Evolutionary conservation across 37 sponge, comb jelly and placozoan species (phyloP).

Genomic region (Cladorhizidae sp.): DNA sequence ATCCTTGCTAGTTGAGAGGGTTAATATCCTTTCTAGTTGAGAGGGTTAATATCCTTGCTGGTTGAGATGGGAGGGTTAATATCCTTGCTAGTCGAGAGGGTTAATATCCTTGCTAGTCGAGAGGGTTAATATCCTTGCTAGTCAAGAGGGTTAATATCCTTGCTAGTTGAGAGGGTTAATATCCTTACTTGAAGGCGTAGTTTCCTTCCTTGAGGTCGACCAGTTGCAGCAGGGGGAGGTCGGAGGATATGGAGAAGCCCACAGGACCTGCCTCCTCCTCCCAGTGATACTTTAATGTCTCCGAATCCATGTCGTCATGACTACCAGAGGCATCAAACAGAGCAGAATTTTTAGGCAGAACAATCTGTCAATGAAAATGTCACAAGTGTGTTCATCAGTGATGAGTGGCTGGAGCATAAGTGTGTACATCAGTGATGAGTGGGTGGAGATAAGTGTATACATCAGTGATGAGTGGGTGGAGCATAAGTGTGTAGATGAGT

Average conservation of each 20-base stretch:
- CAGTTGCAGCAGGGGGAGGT: constrained; percentile 17
- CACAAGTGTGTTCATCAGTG: no score
- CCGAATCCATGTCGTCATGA: constrained; percentile 33
- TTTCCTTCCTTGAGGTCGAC: constrained; percentile 35
- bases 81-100: background rate
- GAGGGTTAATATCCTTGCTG: background rate
- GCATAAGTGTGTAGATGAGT: no score
- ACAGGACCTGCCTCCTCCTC: constrained; percentile 48
- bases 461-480: no score
- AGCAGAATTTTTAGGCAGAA: background rate
- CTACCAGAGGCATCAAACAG: constrained; percentile 41
- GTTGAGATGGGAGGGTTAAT: background rate
- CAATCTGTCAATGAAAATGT: background rate
- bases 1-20: no score
- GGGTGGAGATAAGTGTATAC: no score
- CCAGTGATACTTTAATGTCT: constrained; percentile 49
- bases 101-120: background rate
- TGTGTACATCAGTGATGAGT: no score
- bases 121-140: background rate
- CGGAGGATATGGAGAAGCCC: background rate
- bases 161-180: background rate
- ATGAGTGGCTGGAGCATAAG: no score
- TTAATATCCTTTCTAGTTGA: no score
- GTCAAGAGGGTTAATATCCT: background rate
- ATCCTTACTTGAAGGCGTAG: constrained; percentile 59